Base-by-base conservation (phyloP, 2,797 vertebrate species). In the Enteromius afrohamiltoni region DNA sequence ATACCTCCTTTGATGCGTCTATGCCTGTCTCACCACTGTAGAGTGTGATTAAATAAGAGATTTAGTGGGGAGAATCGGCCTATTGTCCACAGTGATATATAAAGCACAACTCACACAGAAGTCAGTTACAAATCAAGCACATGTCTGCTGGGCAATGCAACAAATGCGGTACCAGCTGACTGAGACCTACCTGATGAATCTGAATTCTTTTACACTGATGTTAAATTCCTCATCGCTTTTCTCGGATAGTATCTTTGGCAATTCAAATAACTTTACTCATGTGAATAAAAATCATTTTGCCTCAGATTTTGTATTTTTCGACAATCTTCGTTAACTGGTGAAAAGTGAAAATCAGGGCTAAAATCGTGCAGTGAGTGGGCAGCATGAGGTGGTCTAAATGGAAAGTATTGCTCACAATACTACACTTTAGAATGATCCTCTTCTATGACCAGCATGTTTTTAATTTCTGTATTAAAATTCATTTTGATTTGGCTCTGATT, bases 401-500 rank as follows among this genome's bases (percentile, higher is more conserved):
- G n/a, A 80, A 68, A 80, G 34, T n/a, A 70, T 51, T 70, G 51
- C 14, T 34, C 16, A 45, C 34, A 70, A 34, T 58, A 45, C 14
- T 42, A 16, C 4, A 80, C 45, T 60, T 42, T 31, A 29, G 49
- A 80, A 58, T 74, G 5, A 34, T 74, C 19, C 19, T 37, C 29
- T 53, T 37, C 6, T 75, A 8, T 37, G 49, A 55, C 53, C 49
- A 51, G 45, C 17, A 51, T 53, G n/a, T 37, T n/a, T 14, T 3
- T 3, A 7, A 34, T 53, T 53, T 53, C 34, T 3, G 9, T 51
- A 31, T 73, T 73, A 51, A 51, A 73, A 31, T 51, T 11, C 0
- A 73, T 51, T 11, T 49, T 6, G 16, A 29, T 73, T 73, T 87
- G 87, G 87, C 89, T 87, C 81, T 69, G 82, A 53, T 83, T 83